Conservation (phyloP, 2,888 invertebrate genomes). For the Lymantria monacha region DNA sequence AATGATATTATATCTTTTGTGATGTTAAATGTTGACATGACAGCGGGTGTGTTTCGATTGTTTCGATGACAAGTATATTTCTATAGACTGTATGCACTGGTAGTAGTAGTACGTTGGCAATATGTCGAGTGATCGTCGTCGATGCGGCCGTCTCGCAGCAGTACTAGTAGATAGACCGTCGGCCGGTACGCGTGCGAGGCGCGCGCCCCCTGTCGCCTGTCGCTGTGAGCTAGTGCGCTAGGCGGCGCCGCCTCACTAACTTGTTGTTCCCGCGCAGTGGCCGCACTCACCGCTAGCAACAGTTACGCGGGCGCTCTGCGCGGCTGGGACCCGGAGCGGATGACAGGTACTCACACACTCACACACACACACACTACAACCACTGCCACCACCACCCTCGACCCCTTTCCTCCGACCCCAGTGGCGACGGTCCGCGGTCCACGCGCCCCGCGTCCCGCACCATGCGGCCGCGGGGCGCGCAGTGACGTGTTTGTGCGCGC, state of each 20-base stretch:
- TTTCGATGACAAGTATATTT: too few relatives aligned
- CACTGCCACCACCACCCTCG: constrained; percentile 12
- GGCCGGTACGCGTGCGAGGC: neutral
- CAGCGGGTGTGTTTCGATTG: too few relatives aligned
- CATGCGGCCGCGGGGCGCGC: neutral
- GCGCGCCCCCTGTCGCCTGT: neutral
- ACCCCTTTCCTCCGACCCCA: constrained; percentile 6
- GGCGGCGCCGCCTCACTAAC: constrained; percentile 25
- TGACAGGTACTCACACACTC: constrained; percentile 88
- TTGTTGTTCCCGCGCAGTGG: constrained; percentile 41
- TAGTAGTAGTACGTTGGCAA: neutral
- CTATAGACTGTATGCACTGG: too few relatives aligned
- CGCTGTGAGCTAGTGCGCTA: neutral
- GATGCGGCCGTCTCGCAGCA: neutral
- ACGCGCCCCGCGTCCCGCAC: constrained; percentile 1
- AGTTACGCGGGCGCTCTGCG: constrained; percentile 96
- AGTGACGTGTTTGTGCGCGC: neutral
- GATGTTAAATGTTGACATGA: too few relatives aligned
- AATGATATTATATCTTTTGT: too few relatives aligned
- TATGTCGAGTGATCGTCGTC: neutral
- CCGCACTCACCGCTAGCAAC: constrained; percentile 58
- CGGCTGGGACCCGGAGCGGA: constrained; percentile 90
- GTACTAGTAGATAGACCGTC: neutral
- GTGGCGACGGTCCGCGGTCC: constrained; percentile 5
- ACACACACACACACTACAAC: constrained; percentile 29